Percentiles rank a stretch among this genome's conserved stretches.
phyloP scores from a whole-genome alignment of 2,888 invertebrate genomes.

The Aplocera efformata region DNA sequence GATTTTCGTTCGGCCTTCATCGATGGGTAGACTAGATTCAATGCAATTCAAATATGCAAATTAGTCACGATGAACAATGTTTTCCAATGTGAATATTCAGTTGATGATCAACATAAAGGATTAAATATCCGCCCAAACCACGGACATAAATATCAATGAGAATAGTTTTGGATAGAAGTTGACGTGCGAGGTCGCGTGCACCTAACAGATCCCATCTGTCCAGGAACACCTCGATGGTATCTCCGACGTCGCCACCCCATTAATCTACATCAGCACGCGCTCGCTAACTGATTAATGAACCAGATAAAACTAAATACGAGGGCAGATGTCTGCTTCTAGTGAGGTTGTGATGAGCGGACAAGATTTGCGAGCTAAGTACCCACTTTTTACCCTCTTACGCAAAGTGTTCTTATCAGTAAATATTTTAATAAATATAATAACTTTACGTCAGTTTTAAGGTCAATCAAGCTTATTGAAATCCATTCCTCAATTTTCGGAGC shows the following conservation, averaged over 20 bases:
- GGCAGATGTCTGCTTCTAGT: conserved; percentile 62
- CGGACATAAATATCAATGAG: not conserved
- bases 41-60: no score
- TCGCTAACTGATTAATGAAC: conserved; percentile 74
- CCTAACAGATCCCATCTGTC: conserved; percentile 56
- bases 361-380: conserved; percentile 4
- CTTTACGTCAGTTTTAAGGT: no score
- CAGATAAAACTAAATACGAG: conserved; percentile 75
- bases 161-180: conserved; percentile 1
- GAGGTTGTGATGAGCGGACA: conserved; percentile 7
- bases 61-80: no score
- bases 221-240: conserved; percentile 68
- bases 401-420: no score
- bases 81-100: no score
- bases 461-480: no score
- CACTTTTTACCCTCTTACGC: not conserved
- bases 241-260: conserved; percentile 68
- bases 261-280: conserved; percentile 79
- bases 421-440: no score
- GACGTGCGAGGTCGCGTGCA: conserved; percentile 21
- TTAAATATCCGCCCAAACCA: no score
- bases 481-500: conserved; percentile 5
- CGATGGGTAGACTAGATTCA: no score
- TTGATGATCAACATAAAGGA: no score
- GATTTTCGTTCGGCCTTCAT: no score